phyloP scores from a whole-genome alignment of 2,888 invertebrate species.

The Dusona sp. region DNA sequence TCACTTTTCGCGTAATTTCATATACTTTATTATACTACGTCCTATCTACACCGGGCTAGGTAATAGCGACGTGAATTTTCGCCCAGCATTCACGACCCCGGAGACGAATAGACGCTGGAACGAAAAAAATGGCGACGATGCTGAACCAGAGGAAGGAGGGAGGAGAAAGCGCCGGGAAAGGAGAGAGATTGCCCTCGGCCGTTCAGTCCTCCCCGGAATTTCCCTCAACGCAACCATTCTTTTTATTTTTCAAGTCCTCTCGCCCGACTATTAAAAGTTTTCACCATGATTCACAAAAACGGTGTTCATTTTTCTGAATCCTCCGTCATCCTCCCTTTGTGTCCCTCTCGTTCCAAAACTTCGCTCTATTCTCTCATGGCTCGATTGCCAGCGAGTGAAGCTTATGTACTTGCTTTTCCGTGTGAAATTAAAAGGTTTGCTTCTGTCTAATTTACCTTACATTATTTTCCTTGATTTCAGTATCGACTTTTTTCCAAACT shows the following conservation, averaged over 20 bases:
- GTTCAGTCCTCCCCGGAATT: slow-evolving; percentile 35
- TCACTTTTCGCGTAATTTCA: slow-evolving; percentile 73
- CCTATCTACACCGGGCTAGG: slow-evolving; percentile 56
- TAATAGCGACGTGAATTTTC: slow-evolving; percentile 71
- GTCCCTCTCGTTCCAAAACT: neutral
- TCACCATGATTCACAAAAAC: slow-evolving; percentile 52
- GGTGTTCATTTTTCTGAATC: slow-evolving; percentile 40
- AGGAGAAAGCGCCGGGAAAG: slow-evolving; percentile 17
- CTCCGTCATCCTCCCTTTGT: slow-evolving; percentile 4
- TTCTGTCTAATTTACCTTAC: neutral
- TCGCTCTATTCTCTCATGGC: neutral
- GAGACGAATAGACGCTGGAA: slow-evolving; percentile 34
- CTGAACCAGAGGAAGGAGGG: neutral
- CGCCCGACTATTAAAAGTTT: slow-evolving; percentile 57
- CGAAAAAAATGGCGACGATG: slow-evolving; percentile 43
- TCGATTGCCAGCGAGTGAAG: neutral
- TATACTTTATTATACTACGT: slow-evolving; percentile 74
- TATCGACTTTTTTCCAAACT: neutral
- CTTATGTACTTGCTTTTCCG: neutral
- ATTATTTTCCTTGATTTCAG: neutral
- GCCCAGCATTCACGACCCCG: slow-evolving; percentile 34
- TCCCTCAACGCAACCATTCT: slow-evolving; percentile 27
- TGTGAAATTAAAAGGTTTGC: neutral
- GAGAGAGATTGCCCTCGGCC: slow-evolving; percentile 54
- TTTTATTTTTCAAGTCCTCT: slow-evolving; percentile 38